Evolutionary conservation across 2,888 invertebrate species (phyloP), one percentile per base, ranked within the genome.

Genomic region (Erebia epiphron): DNA sequence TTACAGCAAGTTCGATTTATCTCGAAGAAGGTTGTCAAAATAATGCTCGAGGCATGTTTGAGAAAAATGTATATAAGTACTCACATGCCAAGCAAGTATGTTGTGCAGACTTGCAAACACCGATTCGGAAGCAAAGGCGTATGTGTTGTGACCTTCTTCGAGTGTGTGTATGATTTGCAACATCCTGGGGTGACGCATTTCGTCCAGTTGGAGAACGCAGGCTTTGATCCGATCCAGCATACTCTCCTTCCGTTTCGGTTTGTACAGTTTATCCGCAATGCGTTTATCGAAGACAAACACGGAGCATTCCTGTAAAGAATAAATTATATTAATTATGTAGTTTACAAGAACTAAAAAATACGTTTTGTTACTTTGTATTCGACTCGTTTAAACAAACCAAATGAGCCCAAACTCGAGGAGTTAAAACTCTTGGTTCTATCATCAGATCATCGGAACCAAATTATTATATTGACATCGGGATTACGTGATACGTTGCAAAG

Each of bases 81-180:
- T 95, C 84, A 97, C 97, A 89, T 96, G 96, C 91, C 95, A 97
- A 56, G 98, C 96, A 80, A 98, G 92, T 75, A 98, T 96, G 89
- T 98, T 98, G 58, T 98, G 97, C 66, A 99, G 95, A 84, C 98
- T 98, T 14, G 97, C 97, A 73, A 97, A 94, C 14, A 99, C 96
- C 0, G 98, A 97, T 87, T 99, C 99, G 1, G 98, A 96, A n/a
- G 98, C 98, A 88, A 99, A 99, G 1, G 98, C 98, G 79, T 99
- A 91, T 2, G 98, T 98, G 80, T 98, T 97, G 63, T 96, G 94
- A 74, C 97, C 96, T 85, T 98, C 98, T 85, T 97, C 98, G 13
- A 97, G 94, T 0, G 95, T 92, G 80, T 97, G 96, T 73, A 96
- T 89, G 63, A 96, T 94, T 83, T 95, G 95, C 60, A 97, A 90